Evolutionary conservation across 2,888 invertebrate species (phyloP).

Genomic region (Pherbina coryleti): DNA sequence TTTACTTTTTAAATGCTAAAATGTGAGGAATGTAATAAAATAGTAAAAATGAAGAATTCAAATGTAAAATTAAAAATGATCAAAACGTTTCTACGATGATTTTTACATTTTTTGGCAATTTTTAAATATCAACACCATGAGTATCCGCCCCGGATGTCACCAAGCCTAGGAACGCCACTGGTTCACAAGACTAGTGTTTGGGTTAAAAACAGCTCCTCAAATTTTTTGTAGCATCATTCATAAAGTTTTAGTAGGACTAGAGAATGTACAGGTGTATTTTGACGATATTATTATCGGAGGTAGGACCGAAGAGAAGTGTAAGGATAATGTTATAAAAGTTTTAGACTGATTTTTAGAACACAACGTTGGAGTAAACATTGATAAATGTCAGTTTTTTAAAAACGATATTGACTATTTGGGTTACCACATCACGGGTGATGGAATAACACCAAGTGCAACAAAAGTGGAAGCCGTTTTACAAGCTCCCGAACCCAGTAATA

Average conservation of each 20-base stretch:
- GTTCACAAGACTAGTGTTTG: slow-evolving; percentile 23
- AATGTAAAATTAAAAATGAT: too few relatives aligned
- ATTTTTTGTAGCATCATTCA: slow-evolving; percentile 31
- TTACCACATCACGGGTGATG: slow-evolving; percentile 21
- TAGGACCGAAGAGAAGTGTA: neutral
- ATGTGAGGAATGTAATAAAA: too few relatives aligned
- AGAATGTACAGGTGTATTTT: slow-evolving; percentile 29
- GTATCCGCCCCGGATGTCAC: too few relatives aligned
- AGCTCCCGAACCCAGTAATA: slow-evolving; percentile 6
- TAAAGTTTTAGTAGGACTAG: slow-evolving; percentile 28
- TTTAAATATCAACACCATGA: too few relatives aligned
- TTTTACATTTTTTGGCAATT: too few relatives aligned
- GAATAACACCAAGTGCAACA: slow-evolving; percentile 15
- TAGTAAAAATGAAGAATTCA: too few relatives aligned
- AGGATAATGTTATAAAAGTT: neutral
- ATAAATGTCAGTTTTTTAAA: slow-evolving; percentile 34
- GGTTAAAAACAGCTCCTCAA: slow-evolving; percentile 38
- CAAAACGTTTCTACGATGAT: too few relatives aligned
- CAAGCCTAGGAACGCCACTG: too few relatives aligned
- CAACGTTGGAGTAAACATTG: slow-evolving; percentile 28
- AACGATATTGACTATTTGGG: slow-evolving; percentile 18
- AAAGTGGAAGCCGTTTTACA: slow-evolving; percentile 24
- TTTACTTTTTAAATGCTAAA: too few relatives aligned
- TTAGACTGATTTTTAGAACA: slow-evolving; percentile 25
- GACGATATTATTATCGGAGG: slow-evolving; percentile 37